Percentiles rank a stretch among this genome's conserved stretches.
These are phyloP conservation scores for Glandiceps talaboti DNA, from an alignment of 53 echinoderm and acorn worm genomes.

Conservation along the genomic window DNA sequence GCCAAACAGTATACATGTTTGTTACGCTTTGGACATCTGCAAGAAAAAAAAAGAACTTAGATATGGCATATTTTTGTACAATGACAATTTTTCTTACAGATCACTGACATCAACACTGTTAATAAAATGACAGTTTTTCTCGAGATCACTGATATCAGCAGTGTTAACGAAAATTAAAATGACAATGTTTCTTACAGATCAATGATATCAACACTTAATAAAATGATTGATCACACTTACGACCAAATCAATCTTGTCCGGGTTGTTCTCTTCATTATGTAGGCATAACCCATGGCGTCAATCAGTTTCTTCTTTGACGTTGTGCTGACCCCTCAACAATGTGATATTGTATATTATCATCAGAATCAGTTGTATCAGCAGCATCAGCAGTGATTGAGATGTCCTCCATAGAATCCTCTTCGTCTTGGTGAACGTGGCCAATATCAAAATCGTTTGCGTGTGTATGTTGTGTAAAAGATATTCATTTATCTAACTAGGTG, in stretches of 20 bases:
- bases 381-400: background rate
- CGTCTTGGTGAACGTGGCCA: background rate
- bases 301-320: background rate
- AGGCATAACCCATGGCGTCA: background rate
- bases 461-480: no score
- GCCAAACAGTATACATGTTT: background rate
- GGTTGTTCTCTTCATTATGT: background rate
- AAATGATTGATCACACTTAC: no score
- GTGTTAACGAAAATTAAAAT: no score
- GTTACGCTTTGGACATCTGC: slow-evolving; percentile 13
- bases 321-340: background rate
- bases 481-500: no score
- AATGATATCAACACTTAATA: no score
- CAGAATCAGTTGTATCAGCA: background rate
- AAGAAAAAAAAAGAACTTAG: background rate
- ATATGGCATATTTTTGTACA: background rate
- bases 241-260: background rate
- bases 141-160: no score
- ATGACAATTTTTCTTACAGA: background rate
- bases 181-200: no score
- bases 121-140: no score
- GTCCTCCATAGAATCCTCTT: background rate
- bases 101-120: no score
- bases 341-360: background rate
- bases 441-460: background rate